phyloP scores from a whole-genome alignment of 1,140 invertebrate species.

The Drosophila athabasca region DNA sequence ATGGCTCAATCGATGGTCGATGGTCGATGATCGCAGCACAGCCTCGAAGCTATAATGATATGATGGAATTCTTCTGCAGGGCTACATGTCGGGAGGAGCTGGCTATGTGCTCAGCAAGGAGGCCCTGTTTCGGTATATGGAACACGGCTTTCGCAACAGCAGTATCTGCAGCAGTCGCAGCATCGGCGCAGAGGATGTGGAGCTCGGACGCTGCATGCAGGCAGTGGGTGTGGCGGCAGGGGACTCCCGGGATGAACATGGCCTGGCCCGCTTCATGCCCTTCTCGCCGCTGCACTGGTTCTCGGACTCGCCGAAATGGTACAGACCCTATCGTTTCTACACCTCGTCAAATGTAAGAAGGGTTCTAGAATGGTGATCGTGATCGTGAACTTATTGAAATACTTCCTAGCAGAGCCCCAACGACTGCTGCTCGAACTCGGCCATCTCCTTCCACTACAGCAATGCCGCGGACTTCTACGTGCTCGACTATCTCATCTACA shows the following conservation, averaged over 20 bases:
- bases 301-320: slow-evolving; percentile 83
- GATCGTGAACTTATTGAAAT: neutral
- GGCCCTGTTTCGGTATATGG: slow-evolving; percentile 89
- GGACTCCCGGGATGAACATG: slow-evolving; percentile 92
- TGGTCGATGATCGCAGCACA: too few species aligned
- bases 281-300: slow-evolving; percentile 91
- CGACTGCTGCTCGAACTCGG: slow-evolving; percentile 96
- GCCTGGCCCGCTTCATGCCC: slow-evolving; percentile 95
- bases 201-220: slow-evolving; percentile 95
- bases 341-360: slow-evolving; percentile 44
- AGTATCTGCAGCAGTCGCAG: slow-evolving; percentile 88
- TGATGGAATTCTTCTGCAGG: slow-evolving; percentile 83
- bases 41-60: neutral
- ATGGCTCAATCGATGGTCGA: neutral
- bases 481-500: slow-evolving; percentile 97
- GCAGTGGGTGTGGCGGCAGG: slow-evolving; percentile 93
- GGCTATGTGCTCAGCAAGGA: slow-evolving; percentile 94
- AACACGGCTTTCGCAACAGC: slow-evolving; percentile 87
- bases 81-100: slow-evolving; percentile 96
- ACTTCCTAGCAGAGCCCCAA: slow-evolving; percentile 83
- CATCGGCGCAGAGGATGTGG: slow-evolving; percentile 94
- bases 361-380: neutral
- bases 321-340: slow-evolving; percentile 87
- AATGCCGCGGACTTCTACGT: slow-evolving; percentile 96
- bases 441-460: slow-evolving; percentile 98